A percentile compares a stretch with the other conserved stretches of the same genome.
phyloP scores from a whole-genome alignment of 2,113 vertebrate genomes.

The Oceanodroma tethys region DNA sequence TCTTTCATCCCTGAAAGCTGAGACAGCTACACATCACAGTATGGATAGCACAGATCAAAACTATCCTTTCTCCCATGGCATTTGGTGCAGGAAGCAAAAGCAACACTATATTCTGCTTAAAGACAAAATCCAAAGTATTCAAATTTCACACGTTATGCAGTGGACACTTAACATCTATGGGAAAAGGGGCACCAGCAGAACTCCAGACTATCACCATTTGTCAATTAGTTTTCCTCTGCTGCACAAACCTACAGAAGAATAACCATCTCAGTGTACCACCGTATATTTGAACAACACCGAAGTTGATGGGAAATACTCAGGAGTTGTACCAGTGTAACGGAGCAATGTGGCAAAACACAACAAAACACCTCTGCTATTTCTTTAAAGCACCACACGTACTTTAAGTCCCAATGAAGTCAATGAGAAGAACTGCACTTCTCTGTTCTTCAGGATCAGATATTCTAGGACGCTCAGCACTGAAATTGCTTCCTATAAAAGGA shows the following conservation, averaged over 20 bases:
- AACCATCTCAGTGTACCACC: fast-evolving
- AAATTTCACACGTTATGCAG: not conserved
- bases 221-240: not conserved
- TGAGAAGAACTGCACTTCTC: not conserved
- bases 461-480: not conserved
- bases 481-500: not conserved
- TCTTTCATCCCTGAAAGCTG: constrained; percentile 24
- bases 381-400: not conserved
- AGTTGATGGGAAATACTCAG: not conserved
- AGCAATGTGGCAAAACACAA: not conserved
- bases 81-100: constrained; percentile 10
- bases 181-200: not conserved
- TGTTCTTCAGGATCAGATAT: not conserved
- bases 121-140: not conserved
- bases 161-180: not conserved
- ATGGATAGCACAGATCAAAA: not conserved
- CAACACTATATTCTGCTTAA: not conserved
- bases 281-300: fast-evolving
- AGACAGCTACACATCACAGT: not conserved
- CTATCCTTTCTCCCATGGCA: not conserved
- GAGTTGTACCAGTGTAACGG: not conserved
- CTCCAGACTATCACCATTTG: not conserved
- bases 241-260: not conserved
- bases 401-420: not conserved
- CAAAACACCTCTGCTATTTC: not conserved